These are phyloP conservation scores for Oxystoma pomonae DNA, from an alignment of 2,888 invertebrate genomes.

Conservation along the genomic window DNA sequence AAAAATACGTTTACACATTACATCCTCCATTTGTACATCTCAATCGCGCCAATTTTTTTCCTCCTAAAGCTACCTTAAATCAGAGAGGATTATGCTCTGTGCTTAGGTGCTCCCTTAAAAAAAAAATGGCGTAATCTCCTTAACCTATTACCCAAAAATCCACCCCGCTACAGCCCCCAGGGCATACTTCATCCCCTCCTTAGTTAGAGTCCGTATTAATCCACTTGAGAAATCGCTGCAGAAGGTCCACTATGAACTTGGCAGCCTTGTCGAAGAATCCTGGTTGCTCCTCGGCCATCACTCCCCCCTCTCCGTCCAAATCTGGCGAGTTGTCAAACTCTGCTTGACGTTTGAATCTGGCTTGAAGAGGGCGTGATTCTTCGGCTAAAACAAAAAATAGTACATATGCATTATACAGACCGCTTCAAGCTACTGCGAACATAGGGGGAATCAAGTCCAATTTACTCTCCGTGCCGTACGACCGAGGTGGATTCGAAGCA, in stretches of 20 bases:
- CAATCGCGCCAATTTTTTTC: too few relatives aligned
- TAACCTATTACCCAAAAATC: constrained; percentile 22
- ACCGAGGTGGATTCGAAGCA: too few relatives aligned
- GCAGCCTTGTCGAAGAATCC: constrained; percentile 47
- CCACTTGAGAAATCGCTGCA: constrained; percentile 49
- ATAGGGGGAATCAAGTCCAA: too few relatives aligned
- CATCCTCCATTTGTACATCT: too few relatives aligned
- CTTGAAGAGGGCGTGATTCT: background rate
- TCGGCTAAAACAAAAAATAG: background rate
- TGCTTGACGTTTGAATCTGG: constrained; percentile 25
- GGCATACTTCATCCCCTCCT: constrained; percentile 16
- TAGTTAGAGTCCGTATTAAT: constrained; percentile 42
- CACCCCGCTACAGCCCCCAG: constrained; percentile 15
- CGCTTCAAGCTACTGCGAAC: too few relatives aligned
- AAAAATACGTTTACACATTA: too few relatives aligned
- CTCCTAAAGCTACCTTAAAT: too few relatives aligned
- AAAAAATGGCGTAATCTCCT: background rate
- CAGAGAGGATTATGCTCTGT: background rate
- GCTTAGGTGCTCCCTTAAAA: background rate
- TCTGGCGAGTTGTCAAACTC: constrained; percentile 23
- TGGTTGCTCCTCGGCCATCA: constrained; percentile 17
- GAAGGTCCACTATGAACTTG: constrained; percentile 45
- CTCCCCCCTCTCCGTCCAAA: constrained; percentile 18
- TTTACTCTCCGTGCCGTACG: too few relatives aligned
- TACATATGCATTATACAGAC: too few relatives aligned